A percentile compares a stretch with the other conserved stretches of the same genome.
Conservation (phyloP, 2,888 invertebrate genomes). For the Neoitamus cyanurus region DNA sequence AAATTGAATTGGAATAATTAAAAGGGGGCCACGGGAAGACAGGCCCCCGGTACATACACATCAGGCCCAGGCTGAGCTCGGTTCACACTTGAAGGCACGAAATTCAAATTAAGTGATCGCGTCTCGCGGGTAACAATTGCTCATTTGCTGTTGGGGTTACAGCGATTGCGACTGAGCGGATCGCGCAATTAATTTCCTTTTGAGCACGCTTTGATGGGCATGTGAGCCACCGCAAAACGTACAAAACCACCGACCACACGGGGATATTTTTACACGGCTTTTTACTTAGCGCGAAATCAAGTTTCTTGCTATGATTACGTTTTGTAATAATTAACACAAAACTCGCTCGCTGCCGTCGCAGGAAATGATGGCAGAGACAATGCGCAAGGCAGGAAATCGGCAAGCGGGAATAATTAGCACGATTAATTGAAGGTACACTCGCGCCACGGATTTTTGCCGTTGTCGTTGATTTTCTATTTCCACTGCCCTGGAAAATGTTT, state of each 20-base stretch:
- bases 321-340: slow-evolving; percentile 44
- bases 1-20: slow-evolving; percentile 42
- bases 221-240: slow-evolving; percentile 21
- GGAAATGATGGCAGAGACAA: slow-evolving; percentile 43
- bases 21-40: slow-evolving; percentile 15
- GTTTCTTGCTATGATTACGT: slow-evolving; percentile 44
- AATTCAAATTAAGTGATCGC: slow-evolving; percentile 46
- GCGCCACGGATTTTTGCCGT: background rate
- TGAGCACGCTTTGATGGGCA: slow-evolving; percentile 45
- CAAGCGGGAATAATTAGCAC: slow-evolving; percentile 28
- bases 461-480: background rate
- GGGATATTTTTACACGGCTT: slow-evolving; percentile 34
- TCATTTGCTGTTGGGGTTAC: slow-evolving; percentile 37
- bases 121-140: slow-evolving; percentile 32
- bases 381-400: slow-evolving; percentile 27
- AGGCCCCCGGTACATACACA: background rate
- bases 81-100: slow-evolving; percentile 43
- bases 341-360: background rate
- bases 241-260: background rate
- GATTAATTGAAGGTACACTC: background rate
- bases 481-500: background rate
- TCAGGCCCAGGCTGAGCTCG: background rate
- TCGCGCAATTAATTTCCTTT: slow-evolving; percentile 44
- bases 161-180: slow-evolving; percentile 21
- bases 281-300: slow-evolving; percentile 35